phyloP scores from a whole-genome alignment of 2,113 vertebrate species.

The Albula goreensis region DNA sequence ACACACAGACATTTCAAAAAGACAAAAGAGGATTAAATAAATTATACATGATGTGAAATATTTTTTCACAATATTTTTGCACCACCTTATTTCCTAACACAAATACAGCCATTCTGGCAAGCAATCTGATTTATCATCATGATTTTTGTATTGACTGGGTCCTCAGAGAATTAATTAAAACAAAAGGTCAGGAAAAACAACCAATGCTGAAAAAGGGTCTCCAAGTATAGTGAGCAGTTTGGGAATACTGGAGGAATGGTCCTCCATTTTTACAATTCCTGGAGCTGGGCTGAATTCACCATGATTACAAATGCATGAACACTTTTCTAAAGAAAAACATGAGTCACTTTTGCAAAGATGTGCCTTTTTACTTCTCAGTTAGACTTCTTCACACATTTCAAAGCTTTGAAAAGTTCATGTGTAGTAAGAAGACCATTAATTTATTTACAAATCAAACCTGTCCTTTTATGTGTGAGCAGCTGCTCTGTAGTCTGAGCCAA shows the following conservation, averaged over 20 bases:
- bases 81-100: slow-evolving; percentile 5
- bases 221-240: background rate
- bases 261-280: background rate
- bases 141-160: background rate
- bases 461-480: background rate
- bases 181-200: background rate
- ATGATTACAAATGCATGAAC: background rate
- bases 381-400: background rate
- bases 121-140: slow-evolving; percentile 10
- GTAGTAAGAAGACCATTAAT: background rate
- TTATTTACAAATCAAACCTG: background rate
- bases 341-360: background rate
- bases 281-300: background rate
- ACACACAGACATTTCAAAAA: background rate
- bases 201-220: background rate
- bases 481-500: background rate
- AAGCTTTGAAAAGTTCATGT: background rate
- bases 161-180: slow-evolving; percentile 25
- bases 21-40: slow-evolving; percentile 11
- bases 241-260: background rate
- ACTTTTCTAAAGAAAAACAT: background rate
- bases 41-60: slow-evolving; percentile 22
- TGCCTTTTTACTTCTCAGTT: background rate
- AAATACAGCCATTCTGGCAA: slow-evolving; percentile 7
- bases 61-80: slow-evolving; percentile 15